Conservation (phyloP, 2,797 vertebrate species). For the Aphelocoma californica region DNA sequence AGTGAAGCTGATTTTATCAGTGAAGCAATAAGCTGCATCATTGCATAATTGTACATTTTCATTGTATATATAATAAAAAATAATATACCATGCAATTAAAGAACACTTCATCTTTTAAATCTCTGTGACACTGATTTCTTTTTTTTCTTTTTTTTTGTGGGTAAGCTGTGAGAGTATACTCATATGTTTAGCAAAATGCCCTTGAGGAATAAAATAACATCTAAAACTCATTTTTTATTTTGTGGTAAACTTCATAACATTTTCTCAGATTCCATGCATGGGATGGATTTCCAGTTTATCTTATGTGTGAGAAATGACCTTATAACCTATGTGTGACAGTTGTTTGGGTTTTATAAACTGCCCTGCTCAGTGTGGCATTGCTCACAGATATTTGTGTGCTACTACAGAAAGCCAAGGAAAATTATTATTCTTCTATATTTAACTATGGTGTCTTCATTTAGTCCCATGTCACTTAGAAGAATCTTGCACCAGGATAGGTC, state of each 20-base stretch:
- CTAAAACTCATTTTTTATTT: constrained; percentile 74
- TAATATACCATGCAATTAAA: constrained; percentile 13
- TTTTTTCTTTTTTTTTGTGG: neutral
- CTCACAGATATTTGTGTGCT: constrained; percentile 71
- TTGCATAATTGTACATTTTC: neutral
- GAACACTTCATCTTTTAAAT: constrained; percentile 38
- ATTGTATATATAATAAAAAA: neutral
- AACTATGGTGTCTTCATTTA: constrained; percentile 52
- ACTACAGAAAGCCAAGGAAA: constrained; percentile 59
- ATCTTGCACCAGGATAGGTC: neutral
- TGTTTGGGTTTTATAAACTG: constrained; percentile 78
- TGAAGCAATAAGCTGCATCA: neutral
- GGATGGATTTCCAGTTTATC: constrained; percentile 74
- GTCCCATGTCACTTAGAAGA: constrained; percentile 44
- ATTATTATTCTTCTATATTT: constrained; percentile 71
- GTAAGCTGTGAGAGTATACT: constrained; percentile 20
- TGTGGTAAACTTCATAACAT: constrained; percentile 66
- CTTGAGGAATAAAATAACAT: constrained; percentile 74
- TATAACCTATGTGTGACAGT: constrained; percentile 76
- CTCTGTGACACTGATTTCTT: neutral
- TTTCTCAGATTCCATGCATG: constrained; percentile 60
- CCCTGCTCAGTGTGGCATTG: constrained; percentile 67
- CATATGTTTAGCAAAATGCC: constrained; percentile 68
- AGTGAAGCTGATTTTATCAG: neutral
- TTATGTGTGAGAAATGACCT: constrained; percentile 77